These are phyloP conservation scores for Dryoscopus gambensis DNA, from an alignment of 2,113 vertebrate species.

Conservation along the genomic window DNA sequence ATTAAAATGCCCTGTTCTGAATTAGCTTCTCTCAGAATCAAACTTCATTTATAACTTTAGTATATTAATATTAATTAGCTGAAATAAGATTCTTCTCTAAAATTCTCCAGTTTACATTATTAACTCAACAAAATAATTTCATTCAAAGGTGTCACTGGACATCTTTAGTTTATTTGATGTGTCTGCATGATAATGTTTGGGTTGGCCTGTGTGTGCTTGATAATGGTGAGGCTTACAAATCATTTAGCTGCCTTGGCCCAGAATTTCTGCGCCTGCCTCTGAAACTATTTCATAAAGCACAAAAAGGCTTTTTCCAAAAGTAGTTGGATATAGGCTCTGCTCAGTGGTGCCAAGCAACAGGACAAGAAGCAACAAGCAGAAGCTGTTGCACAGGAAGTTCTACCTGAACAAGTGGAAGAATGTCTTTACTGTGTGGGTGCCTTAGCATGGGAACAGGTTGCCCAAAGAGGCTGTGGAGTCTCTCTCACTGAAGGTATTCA, in stretches of 20 bases:
- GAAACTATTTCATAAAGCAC: background rate
- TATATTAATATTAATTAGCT: background rate
- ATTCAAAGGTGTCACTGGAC: background rate
- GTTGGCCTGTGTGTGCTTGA: background rate
- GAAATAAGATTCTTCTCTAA: background rate
- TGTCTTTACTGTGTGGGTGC: background rate
- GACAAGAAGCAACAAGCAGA: background rate
- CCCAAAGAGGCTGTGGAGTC: background rate
- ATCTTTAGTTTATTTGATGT: background rate
- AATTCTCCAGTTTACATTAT: background rate
- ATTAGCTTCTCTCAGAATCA: background rate
- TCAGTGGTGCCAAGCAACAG: background rate
- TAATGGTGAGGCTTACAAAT: background rate
- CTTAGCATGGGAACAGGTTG: background rate
- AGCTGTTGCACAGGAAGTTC: background rate
- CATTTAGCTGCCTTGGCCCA: background rate
- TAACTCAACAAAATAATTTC: background rate
- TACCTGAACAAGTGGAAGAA: background rate
- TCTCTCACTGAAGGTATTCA: background rate
- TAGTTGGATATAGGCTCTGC: background rate
- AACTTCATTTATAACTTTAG: background rate
- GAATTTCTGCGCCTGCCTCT: background rate
- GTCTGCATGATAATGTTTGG: background rate
- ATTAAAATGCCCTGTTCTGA: background rate
- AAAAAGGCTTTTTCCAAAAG: background rate